Conservation (phyloP, 2,113 vertebrate genomes). For the Perca schrenkii region DNA sequence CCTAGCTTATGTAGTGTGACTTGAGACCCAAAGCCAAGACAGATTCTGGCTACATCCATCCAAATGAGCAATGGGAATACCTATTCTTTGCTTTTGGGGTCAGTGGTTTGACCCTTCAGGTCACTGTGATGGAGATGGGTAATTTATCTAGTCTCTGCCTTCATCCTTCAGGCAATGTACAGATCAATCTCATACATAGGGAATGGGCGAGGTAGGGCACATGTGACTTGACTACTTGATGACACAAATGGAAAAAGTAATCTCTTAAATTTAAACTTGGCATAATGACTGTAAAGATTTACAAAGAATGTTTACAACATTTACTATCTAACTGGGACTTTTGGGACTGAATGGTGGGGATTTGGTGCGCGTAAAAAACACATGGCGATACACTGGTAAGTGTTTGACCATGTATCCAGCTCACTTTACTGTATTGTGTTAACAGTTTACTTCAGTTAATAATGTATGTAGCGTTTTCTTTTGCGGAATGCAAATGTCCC, state of each 20-base stretch:
- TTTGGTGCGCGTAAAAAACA: too few species aligned
- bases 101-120: conserved; percentile 38
- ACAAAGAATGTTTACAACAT: too few species aligned
- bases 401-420: too few species aligned
- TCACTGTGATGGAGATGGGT: conserved; percentile 34
- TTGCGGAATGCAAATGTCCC: too few species aligned
- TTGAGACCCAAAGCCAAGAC: conserved; percentile 23
- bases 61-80: conserved; percentile 29
- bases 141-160: conserved; percentile 30
- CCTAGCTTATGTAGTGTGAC: conserved; percentile 23
- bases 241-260: not conserved
- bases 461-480: too few species aligned
- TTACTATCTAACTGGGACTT: too few species aligned
- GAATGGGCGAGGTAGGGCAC: not conserved
- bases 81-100: conserved; percentile 23
- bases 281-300: too few species aligned
- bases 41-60: conserved; percentile 28
- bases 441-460: too few species aligned
- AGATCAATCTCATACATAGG: conserved; percentile 6
- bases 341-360: too few species aligned
- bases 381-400: too few species aligned
- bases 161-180: conserved; percentile 29
- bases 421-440: too few species aligned
- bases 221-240: not conserved
- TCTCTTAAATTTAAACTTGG: not conserved